These are phyloP conservation scores for Calliopum simillimum DNA, from an alignment of 2,888 invertebrate genomes.

Conservation along the genomic window DNA sequence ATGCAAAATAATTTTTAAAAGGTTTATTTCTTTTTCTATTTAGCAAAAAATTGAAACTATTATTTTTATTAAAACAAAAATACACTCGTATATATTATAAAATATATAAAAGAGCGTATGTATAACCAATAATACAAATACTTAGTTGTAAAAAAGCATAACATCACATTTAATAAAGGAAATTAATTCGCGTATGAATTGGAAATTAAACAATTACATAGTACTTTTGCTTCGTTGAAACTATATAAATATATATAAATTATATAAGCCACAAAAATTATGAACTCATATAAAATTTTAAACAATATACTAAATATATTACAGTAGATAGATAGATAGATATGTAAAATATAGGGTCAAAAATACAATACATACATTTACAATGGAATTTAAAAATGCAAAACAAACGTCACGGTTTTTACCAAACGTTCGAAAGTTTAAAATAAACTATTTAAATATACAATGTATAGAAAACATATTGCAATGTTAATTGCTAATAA, in stretches of 20 bases:
- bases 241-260: slow-evolving; percentile 37
- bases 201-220: slow-evolving; percentile 30
- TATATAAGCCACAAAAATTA: slow-evolving; percentile 17
- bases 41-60: slow-evolving; percentile 41
- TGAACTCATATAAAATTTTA: slow-evolving; percentile 17
- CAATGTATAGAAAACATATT: too few species aligned
- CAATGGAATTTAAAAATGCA: background rate
- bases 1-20: background rate
- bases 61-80: slow-evolving; percentile 19
- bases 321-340: slow-evolving; percentile 16
- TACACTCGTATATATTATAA: slow-evolving; percentile 24
- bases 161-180: slow-evolving; percentile 31
- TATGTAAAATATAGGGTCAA: slow-evolving; percentile 20
- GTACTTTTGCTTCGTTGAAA: slow-evolving; percentile 35
- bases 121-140: slow-evolving; percentile 7
- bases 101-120: slow-evolving; percentile 3
- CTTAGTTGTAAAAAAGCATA: slow-evolving; percentile 20
- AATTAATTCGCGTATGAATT: slow-evolving; percentile 23
- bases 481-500: too few species aligned
- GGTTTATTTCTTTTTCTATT: slow-evolving; percentile 34
- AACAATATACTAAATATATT: slow-evolving; percentile 23
- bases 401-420: too few species aligned
- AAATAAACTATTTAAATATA: too few species aligned
- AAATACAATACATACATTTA: slow-evolving; percentile 26
- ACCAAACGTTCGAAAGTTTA: too few species aligned